Evolutionary conservation across 2,888 invertebrate genomes (phyloP).

Genomic region (Pollenia labialis): DNA sequence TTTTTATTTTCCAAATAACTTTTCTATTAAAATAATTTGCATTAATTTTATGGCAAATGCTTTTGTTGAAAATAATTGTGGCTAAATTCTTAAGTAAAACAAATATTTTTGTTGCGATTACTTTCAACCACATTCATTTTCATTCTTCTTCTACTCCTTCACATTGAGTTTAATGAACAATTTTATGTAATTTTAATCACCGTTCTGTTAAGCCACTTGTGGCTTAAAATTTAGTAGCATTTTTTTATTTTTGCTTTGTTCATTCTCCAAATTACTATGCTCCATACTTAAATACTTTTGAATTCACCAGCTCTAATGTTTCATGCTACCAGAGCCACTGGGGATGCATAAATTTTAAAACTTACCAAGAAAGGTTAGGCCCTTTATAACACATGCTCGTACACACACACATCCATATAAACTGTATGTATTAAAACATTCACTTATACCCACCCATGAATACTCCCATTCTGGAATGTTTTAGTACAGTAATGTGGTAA

Average conservation of each 20-base stretch:
- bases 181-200: slow-evolving; percentile 55
- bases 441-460: too few species aligned
- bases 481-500: not conserved
- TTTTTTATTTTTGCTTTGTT: slow-evolving; percentile 9
- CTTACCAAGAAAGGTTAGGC: not conserved
- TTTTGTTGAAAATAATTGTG: slow-evolving; percentile 18
- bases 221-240: slow-evolving; percentile 10
- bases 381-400: not conserved
- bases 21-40: slow-evolving; percentile 21
- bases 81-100: not conserved
- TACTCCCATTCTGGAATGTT: not conserved
- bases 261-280: slow-evolving; percentile 14
- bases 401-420: not conserved
- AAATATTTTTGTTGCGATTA: not conserved
- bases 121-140: not conserved
- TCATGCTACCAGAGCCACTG: slow-evolving; percentile 1
- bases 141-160: not conserved
- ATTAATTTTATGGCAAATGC: slow-evolving; percentile 31
- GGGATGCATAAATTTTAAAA: slow-evolving; percentile 44
- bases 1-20: not conserved
- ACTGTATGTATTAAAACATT: not conserved
- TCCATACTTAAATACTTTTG: slow-evolving; percentile 20
- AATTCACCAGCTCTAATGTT: slow-evolving; percentile 21
- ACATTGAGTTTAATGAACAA: not conserved
- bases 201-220: slow-evolving; percentile 38